These are phyloP conservation scores for Oncorhynchus masou DNA, from an alignment of 2,113 vertebrate species.

Conservation along the genomic window DNA sequence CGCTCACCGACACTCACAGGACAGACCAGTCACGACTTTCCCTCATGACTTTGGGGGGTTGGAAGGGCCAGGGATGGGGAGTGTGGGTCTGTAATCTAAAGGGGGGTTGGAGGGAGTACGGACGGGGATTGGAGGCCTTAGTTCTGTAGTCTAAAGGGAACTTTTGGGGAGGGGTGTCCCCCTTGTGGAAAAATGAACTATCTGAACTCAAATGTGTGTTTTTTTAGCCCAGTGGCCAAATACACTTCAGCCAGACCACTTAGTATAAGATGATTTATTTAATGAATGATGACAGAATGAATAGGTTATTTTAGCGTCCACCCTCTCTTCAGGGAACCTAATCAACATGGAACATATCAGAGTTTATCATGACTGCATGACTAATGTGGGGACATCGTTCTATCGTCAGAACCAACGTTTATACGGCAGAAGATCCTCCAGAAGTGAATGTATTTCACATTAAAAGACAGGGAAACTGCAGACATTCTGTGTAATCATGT, in stretches of 20 bases:
- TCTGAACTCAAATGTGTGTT: too few relatives aligned
- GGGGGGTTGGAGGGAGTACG: too few relatives aligned
- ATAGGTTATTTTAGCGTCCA: background rate
- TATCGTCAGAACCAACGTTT: too few relatives aligned
- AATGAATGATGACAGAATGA: background rate
- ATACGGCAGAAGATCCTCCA: too few relatives aligned
- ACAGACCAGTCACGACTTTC: conserved; percentile 5
- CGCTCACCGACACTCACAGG: conserved; percentile 7
- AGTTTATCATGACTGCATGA: too few relatives aligned
- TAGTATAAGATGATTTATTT: background rate
- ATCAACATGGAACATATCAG: too few relatives aligned
- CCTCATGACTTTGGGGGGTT: background rate
- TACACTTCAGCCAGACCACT: background rate
- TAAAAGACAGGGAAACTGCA: too few relatives aligned
- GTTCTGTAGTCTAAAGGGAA: background rate
- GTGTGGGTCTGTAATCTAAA: background rate
- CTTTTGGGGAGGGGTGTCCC: background rate
- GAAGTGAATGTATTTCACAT: too few relatives aligned
- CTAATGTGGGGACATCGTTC: too few relatives aligned
- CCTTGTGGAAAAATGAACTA: background rate
- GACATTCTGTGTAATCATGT: too few relatives aligned
- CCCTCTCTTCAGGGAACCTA: background rate
- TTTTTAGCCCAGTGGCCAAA: background rate
- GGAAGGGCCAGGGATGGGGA: background rate
- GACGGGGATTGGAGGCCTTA: background rate